Conservation (phyloP, 2,888 invertebrate species). For the Ypsolopha sequella region DNA sequence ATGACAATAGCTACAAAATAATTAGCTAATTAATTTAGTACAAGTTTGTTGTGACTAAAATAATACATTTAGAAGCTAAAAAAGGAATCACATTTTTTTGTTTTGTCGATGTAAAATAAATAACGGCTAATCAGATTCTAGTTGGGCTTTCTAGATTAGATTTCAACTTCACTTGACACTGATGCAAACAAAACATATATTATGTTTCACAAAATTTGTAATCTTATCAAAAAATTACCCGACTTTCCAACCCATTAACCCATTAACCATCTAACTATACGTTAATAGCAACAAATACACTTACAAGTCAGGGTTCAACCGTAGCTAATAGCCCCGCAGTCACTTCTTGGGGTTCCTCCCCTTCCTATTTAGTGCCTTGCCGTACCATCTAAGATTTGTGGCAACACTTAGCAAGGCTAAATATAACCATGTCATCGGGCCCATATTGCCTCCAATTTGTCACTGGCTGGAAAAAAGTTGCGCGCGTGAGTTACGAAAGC, state of each 20-base stretch:
- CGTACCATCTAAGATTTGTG: conserved; percentile 65
- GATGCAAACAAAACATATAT: not conserved
- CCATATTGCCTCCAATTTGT: conserved; percentile 26
- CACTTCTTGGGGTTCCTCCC: conserved; percentile 40
- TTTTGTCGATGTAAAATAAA: too few species aligned
- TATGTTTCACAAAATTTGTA: not conserved
- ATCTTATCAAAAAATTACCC: not conserved
- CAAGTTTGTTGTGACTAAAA: too few species aligned
- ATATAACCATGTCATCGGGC: conserved; percentile 25
- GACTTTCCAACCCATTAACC: not conserved
- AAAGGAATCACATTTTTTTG: too few species aligned
- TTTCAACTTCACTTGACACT: too few species aligned
- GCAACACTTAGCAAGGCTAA: conserved; percentile 38
- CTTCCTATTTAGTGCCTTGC: conserved; percentile 57
- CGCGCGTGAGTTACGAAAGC: too few species aligned
- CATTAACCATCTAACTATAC: not conserved
- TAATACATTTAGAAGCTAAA: too few species aligned
- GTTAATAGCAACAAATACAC: conserved; percentile 2
- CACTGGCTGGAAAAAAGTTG: conserved; percentile 12
- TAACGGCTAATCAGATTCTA: too few species aligned
- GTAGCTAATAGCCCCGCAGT: conserved; percentile 40
- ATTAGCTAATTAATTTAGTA: too few species aligned
- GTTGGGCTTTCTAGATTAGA: too few species aligned
- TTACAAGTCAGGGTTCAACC: conserved; percentile 51
- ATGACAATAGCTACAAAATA: too few species aligned